Conservation (phyloP, 2,888 invertebrate genomes). For the Drepanosiphum platanoidis region DNA sequence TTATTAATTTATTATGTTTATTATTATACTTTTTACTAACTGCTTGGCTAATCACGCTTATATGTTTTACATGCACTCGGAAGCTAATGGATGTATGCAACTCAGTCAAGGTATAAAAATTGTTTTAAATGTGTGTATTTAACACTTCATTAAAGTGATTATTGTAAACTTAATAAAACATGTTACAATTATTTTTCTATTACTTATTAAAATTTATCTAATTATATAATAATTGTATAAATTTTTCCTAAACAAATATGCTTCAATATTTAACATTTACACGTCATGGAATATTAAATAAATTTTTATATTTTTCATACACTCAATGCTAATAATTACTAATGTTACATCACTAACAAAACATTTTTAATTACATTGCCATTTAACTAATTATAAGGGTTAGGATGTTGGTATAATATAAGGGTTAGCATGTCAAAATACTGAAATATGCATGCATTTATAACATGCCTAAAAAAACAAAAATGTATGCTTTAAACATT, state of each 20-base stretch:
- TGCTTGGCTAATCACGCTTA: constrained; percentile 66
- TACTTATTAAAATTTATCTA: not conserved
- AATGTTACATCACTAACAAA: not conserved
- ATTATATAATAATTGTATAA: not conserved
- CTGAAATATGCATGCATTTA: too few relatives aligned
- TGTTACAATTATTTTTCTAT: not conserved
- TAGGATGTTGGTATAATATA: too few relatives aligned
- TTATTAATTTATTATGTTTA: constrained; percentile 12
- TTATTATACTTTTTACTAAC: constrained; percentile 44
- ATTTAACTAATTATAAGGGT: too few relatives aligned
- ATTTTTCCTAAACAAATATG: not conserved
- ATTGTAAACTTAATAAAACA: not conserved
- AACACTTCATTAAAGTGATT: not conserved
- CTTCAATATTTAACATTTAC: not conserved
- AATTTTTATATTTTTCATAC: not conserved
- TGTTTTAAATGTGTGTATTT: constrained; percentile 9
- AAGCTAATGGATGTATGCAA: constrained; percentile 95
- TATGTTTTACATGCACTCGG: constrained; percentile 72
- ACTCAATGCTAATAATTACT: not conserved
- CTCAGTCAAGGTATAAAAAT: constrained; percentile 83
- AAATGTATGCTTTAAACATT: too few relatives aligned
- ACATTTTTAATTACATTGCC: too few relatives aligned
- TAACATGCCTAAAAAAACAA: too few relatives aligned
- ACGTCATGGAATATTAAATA: not conserved
- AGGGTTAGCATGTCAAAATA: too few relatives aligned